A percentile compares a stretch with the other conserved stretches of the same genome.
Evolutionary conservation across 1,140 invertebrate genomes (phyloP).

Genomic region (Gerris buenoi): DNA sequence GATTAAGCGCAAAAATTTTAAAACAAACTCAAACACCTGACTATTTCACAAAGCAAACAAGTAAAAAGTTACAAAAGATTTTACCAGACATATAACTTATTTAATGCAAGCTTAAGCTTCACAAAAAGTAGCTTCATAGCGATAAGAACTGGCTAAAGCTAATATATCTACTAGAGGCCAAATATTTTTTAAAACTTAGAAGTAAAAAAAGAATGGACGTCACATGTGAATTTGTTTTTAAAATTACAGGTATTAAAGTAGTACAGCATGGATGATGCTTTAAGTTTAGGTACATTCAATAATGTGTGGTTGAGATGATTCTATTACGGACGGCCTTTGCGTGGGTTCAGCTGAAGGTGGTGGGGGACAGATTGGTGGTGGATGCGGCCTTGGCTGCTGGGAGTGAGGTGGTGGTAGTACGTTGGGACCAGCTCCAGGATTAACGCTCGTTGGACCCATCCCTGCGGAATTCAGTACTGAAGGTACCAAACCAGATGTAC

Average conservation of each 20-base stretch:
- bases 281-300: slow-evolving; percentile 65
- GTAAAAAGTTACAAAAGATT: too few species aligned
- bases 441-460: background rate
- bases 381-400: slow-evolving; percentile 3
- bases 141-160: background rate
- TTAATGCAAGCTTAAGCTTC: background rate
- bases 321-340: slow-evolving; percentile 62
- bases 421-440: too few species aligned
- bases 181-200: background rate
- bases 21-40: slow-evolving; percentile 4
- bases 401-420: slow-evolving; percentile 16
- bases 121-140: background rate
- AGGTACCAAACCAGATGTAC: background rate
- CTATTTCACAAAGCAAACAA: background rate
- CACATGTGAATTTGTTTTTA: background rate
- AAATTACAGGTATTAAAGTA: background rate
- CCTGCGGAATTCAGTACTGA: background rate
- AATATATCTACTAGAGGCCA: background rate
- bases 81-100: too few species aligned
- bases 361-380: background rate
- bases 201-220: background rate
- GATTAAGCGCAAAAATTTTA: slow-evolving; percentile 2
- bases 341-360: slow-evolving; percentile 26
- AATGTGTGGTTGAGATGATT: slow-evolving; percentile 68
- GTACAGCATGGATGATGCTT: background rate